phyloP scores from a whole-genome alignment of 2,888 invertebrate species.

The Gonocerus acuteangulatus region DNA sequence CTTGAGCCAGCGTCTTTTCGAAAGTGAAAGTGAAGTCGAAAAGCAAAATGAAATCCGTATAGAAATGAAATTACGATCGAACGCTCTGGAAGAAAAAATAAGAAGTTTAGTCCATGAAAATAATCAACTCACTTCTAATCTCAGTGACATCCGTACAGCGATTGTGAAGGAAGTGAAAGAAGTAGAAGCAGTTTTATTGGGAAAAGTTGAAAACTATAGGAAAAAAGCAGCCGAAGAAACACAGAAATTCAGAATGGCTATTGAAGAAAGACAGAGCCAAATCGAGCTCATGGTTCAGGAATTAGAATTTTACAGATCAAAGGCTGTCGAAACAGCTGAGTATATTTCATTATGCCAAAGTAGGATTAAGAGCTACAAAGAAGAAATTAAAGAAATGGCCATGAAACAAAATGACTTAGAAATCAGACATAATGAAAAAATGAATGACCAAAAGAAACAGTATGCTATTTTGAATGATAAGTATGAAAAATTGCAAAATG shows the following conservation, averaged over 20 bases:
- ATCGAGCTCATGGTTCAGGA: slow-evolving; percentile 31
- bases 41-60: slow-evolving; percentile 32
- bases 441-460: slow-evolving; percentile 30
- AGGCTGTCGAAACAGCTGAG: slow-evolving; percentile 28
- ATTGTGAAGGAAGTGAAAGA: slow-evolving; percentile 32
- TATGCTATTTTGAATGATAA: slow-evolving; percentile 22
- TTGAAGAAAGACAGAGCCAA: slow-evolving; percentile 31
- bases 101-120: slow-evolving; percentile 32
- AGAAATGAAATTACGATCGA: slow-evolving; percentile 31
- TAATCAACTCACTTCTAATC: slow-evolving; percentile 27
- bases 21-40: slow-evolving; percentile 37
- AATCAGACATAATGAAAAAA: slow-evolving; percentile 28
- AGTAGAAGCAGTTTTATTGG: slow-evolving; percentile 30
- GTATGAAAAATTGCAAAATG: slow-evolving; percentile 16
- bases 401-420: slow-evolving; percentile 27
- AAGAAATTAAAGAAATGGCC: slow-evolving; percentile 29
- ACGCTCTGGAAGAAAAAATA: slow-evolving; percentile 33
- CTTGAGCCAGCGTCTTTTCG: slow-evolving; percentile 33
- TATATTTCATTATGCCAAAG: slow-evolving; percentile 23
- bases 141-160: slow-evolving; percentile 25
- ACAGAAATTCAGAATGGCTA: slow-evolving; percentile 21
- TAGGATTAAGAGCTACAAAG: slow-evolving; percentile 19
- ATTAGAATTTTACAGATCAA: slow-evolving; percentile 30
- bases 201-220: slow-evolving; percentile 33
- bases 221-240: slow-evolving; percentile 31